Conservation (phyloP, 2,888 invertebrate genomes). For the Drosophila lacicola region DNA sequence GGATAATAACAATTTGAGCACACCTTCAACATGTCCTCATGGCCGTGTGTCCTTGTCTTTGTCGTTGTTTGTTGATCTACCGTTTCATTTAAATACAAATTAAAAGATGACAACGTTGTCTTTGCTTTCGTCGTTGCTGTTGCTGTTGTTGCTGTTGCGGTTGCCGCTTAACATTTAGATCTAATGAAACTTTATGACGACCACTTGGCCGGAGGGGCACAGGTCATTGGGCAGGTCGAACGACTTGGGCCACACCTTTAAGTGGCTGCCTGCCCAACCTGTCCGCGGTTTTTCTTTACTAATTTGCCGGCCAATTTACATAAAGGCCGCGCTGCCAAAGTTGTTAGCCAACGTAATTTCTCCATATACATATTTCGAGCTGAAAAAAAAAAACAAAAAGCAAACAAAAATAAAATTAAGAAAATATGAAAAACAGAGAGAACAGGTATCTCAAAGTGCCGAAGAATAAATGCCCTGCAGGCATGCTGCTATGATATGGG, state of each 20-base stretch:
- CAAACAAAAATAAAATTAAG: constrained; percentile 12
- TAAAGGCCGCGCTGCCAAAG: constrained; percentile 72
- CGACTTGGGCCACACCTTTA: constrained; percentile 53
- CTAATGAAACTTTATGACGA: constrained; percentile 75
- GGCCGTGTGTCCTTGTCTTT: constrained; percentile 7
- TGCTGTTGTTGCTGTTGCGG: constrained; percentile 35
- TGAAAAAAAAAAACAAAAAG: constrained; percentile 14
- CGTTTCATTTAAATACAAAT: constrained; percentile 80
- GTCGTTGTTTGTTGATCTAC: constrained; percentile 48
- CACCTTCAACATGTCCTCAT: constrained; percentile 34
- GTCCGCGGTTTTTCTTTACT: constrained; percentile 65
- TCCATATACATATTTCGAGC: constrained; percentile 54
- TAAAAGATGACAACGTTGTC: constrained; percentile 69
- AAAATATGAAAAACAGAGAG: constrained; percentile 15
- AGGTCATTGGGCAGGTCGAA: constrained; percentile 41
- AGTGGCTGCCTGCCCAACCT: constrained; percentile 35
- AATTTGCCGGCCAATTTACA: constrained; percentile 78
- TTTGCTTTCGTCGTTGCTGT: constrained; percentile 13
- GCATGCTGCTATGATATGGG: no score
- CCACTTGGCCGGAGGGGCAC: constrained; percentile 59
- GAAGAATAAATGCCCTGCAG: no score
- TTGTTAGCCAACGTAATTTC: constrained; percentile 75
- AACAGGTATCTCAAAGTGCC: background rate
- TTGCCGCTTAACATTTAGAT: constrained; percentile 66
- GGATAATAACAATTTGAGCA: constrained; percentile 47